Evolutionary conservation across 2,797 vertebrate genomes (phyloP), one percentile per base, ranked within the genome.

Genomic region (Cossypha niveicapilla): DNA sequence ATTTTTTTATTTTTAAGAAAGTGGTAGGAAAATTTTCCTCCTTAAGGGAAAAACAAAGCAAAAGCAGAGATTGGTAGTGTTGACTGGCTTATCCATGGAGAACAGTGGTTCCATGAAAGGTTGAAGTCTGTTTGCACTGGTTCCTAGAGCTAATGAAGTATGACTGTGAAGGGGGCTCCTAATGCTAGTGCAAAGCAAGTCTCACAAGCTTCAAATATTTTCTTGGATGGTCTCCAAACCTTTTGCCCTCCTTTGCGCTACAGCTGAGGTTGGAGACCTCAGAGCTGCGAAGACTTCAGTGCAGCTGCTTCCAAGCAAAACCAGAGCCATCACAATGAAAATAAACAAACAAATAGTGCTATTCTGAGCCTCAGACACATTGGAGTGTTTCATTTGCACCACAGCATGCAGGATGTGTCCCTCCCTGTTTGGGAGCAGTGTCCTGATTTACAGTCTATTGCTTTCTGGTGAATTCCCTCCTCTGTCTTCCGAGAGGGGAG

Each of bases 241-340:
- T 79, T 74, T 67, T 94, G 68, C 76, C 61, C 61, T 94, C 66
- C 87, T 92, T 91, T 75, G 68, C 80, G 66, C 86, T 78, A 62
- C 37, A 90, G 68, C 92, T 92, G 80, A 94, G 81, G 90, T 37
- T 22, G 2, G 65, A 92, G 84, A 71, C 76, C 76, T 92, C 2
- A 11, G 77, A 81, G 68, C 37, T 91, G 67, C 1, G 2, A 76
- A 73, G 89, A 85, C 83, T 78, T 94, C 68, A 53, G 37, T 71
- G 54, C 1, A 8, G 63, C 51, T 89, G 82, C 54, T 92, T 91
- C 87, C 82, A 93, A 87, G 94, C 65, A 88, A 95, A 96, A 92
- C 86, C 70, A 90, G 76, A 84, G 63, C 66, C 82, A 81, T 95
- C 85, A 94, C 88, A 92, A 83, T 90, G 61, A 94, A 90, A 92